Evolutionary conservation across 2,797 vertebrate genomes (phyloP), one percentile per base, ranked within the genome.

Genomic region (Tangara arthus): DNA sequence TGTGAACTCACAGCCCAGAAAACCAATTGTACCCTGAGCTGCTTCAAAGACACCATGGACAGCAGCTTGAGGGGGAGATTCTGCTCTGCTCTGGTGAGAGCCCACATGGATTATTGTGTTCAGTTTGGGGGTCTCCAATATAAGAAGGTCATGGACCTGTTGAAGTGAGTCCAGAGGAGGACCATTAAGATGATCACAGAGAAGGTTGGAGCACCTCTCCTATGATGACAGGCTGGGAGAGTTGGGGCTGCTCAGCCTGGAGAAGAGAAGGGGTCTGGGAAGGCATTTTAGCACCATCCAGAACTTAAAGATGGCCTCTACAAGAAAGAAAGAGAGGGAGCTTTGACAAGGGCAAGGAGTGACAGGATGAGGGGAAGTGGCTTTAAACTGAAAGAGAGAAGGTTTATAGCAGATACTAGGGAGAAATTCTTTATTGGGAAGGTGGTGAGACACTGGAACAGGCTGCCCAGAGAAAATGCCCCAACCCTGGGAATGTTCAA

Each of bases 341-440:
- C 14, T 76, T 34, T 44, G n/a, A 18, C 5, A 50, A 50, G 21
- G 17, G 7, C 8, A 30, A 37, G 5, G 14, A 37, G 23, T 13
- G 6, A 15, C 15, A 12, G 24, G 27, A 32, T 0, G 2, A 44
- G 10, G 3, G 3, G 2, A 6, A 82, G 17, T 52, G 44, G 5
- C 15, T 82, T 77, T 70, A 27, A 70, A 57, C 20, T 13, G 20
- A 50, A 61, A 50, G 14, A 57, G 3, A 4, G 12, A 12, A 57
- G 16, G 9, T 69, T 49, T 76, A 11, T n/a, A 10, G 8, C 8
- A 63, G 5, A 50, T 37, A 37, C 37, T 8, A 37, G 11, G 11
- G 30, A 44, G 28, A 82, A n/a, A 34, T 44, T 39, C 12, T 70
- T 64, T 69, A 7, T 8, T 1, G 14, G 23, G 35, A 55, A 41